A percentile compares a stretch with the other conserved stretches of the same genome.
Conservation (phyloP, 2,797 vertebrate genomes). For the Aphelocoma californica region DNA sequence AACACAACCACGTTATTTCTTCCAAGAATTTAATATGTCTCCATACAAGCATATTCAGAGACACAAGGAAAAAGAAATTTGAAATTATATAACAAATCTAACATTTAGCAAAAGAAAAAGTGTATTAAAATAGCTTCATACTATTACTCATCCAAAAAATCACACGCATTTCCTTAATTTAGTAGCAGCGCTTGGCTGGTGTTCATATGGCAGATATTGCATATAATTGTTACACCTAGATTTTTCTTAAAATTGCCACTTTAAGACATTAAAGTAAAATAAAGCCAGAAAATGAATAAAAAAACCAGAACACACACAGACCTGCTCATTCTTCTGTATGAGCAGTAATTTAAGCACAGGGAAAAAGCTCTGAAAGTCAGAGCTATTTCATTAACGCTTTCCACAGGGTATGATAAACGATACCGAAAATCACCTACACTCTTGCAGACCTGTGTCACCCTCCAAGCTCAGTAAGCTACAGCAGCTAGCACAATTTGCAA, state of each 20-base stretch:
- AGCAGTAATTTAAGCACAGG: neutral
- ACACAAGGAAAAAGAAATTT: neutral
- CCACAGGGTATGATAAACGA: neutral
- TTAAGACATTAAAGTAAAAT: neutral
- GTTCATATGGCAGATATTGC: neutral
- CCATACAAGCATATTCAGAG: neutral
- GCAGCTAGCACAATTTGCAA: neutral
- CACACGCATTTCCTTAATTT: neutral
- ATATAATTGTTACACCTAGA: neutral
- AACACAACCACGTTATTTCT: neutral
- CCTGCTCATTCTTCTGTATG: neutral
- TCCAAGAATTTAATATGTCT: neutral
- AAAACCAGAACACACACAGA: neutral
- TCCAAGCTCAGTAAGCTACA: neutral
- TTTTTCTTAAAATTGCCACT: neutral
- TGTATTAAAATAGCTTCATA: neutral
- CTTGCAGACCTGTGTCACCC: neutral
- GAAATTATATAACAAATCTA: neutral
- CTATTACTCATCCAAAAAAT: neutral
- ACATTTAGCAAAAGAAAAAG: neutral
- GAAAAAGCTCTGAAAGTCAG: neutral
- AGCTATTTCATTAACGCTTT: neutral
- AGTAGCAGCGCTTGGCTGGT: neutral
- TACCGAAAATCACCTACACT: constrained; percentile 7
- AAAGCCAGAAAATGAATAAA: neutral